Evolutionary conservation across 2,888 invertebrate species (phyloP), one percentile per base, ranked within the genome.

Genomic region (Acronicta leporina): DNA sequence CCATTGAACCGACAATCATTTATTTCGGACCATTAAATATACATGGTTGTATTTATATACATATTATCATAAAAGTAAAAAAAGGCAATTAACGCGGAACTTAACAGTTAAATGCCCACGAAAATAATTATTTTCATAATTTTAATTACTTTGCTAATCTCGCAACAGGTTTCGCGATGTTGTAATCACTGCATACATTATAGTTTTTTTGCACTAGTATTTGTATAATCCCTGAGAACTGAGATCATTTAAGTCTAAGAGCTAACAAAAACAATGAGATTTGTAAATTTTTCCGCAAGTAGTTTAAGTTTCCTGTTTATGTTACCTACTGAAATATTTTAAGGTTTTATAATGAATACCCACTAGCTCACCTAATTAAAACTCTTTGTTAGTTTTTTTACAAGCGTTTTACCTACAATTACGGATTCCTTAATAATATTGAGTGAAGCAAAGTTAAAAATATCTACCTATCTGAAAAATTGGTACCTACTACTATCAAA

Each of bases 31-130:
- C 33, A 10, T 33, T 33, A 47, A 35, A 16, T 13, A 15, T 16
- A 47, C 46, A 16, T 11, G 8, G 30, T 33, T 14, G 20, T 30
- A 45, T 27, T 14, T 13, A 33, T n/a, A 48, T 51, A 47, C 1
- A 3, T 20, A 25, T 41, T 20, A 15, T 44, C 8, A 40, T 20
- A 16, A 10, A 15, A 10, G 47, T 40, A 69, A 76, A 72, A 33
- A 61, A 61, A 57, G 5, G 30, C 50, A 69, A 73, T 77, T 60
- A 75, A 56, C 59, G 55, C 57, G 60, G 54, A 62, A 62, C 58
- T 63, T 20, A 41, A 40, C 52, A 38, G 43, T 15, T 25, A 48
- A 44, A 51, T 63, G 51, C 45, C 60, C 57, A 62, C 52, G 51
- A 51, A 49, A 50, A 49, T 62, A 60, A 65, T 62, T 44, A 58